phyloP scores from a whole-genome alignment of 2,113 vertebrate genomes.

The Stictonetta naevosa region DNA sequence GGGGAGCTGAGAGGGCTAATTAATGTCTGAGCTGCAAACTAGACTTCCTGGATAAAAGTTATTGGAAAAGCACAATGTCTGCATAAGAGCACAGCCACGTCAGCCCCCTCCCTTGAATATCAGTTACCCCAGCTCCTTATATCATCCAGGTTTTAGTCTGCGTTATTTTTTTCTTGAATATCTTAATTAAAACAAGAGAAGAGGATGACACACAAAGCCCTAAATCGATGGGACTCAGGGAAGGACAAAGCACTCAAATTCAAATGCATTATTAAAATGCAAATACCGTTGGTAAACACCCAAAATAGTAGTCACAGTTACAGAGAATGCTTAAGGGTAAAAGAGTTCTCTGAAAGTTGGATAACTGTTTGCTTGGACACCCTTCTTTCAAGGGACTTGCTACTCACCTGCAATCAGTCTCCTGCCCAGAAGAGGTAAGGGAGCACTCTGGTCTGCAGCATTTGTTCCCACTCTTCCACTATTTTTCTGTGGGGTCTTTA shows the following conservation, averaged over 20 bases:
- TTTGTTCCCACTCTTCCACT: not conserved
- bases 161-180: not conserved
- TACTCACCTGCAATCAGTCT: not conserved
- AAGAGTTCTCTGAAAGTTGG: not conserved
- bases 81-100: not conserved
- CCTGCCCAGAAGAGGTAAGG: not conserved
- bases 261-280: not conserved
- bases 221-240: not conserved
- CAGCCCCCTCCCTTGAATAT: not conserved
- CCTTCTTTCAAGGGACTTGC: not conserved
- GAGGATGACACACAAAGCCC: not conserved
- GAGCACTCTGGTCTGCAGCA: not conserved
- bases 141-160: not conserved
- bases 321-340: not conserved
- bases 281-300: not conserved
- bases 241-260: not conserved
- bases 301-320: not conserved
- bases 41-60: not conserved
- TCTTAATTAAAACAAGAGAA: slow-evolving; percentile 17
- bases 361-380: not conserved
- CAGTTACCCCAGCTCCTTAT: not conserved
- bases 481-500: not conserved
- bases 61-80: not conserved
- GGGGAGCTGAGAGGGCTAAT: not conserved
- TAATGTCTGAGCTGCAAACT: not conserved